Conservation (phyloP, 2,113 vertebrate genomes). For the Taxidea taxus region DNA sequence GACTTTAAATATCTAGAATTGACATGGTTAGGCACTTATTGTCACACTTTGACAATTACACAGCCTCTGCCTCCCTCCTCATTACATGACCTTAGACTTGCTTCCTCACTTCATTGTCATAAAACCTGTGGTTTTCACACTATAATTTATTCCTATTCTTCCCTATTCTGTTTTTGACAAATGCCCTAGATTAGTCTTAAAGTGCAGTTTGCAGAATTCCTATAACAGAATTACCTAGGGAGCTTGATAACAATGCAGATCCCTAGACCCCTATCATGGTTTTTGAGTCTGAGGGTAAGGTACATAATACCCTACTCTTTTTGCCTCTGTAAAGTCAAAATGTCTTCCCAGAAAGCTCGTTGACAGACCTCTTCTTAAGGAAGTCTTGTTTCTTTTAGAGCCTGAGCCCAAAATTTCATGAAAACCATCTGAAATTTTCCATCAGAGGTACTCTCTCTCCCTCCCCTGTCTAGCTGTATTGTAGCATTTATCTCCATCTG, state of each 20-base stretch:
- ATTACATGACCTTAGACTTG: neutral
- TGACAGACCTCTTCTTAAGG: neutral
- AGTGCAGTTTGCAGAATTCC: neutral
- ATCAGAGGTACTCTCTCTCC: neutral
- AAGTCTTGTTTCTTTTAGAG: neutral
- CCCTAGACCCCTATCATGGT: neutral
- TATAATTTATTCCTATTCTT: neutral
- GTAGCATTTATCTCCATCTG: neutral
- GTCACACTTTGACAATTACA: neutral
- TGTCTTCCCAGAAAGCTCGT: neutral
- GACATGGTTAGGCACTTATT: neutral
- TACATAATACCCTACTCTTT: neutral
- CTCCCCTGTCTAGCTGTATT: neutral
- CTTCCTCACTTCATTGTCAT: neutral
- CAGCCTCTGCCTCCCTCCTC: neutral
- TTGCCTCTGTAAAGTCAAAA: neutral
- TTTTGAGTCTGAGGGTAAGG: neutral
- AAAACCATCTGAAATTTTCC: slow-evolving; percentile 18
- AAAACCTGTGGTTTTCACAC: neutral
- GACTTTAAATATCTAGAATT: neutral
- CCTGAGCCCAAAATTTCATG: neutral
- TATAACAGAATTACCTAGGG: neutral
- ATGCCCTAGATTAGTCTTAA: neutral
- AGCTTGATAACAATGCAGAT: neutral
- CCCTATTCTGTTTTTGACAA: neutral